Conservation (phyloP, 2,888 invertebrate species). For the Melanotus villosus region DNA sequence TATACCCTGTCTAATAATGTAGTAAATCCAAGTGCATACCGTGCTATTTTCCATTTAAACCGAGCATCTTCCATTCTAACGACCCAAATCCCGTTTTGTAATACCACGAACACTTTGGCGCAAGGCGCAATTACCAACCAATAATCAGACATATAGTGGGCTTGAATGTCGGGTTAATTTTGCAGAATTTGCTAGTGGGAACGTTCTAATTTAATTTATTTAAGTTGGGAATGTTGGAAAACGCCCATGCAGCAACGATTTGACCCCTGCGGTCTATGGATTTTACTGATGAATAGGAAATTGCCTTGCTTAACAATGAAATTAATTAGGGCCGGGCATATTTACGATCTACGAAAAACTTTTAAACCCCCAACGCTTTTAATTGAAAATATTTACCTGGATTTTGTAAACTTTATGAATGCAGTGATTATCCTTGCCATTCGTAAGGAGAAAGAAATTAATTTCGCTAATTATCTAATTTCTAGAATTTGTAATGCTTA, state of each 20-base stretch:
- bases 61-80: conserved; percentile 1
- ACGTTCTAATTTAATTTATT: conserved; percentile 22
- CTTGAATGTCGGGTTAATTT: conserved; percentile 23
- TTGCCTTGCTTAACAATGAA: conserved; percentile 14
- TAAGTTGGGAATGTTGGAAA: background rate
- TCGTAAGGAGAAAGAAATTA: no score
- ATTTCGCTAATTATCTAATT: no score
- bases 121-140: conserved; percentile 27
- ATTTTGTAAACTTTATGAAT: no score
- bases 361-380: background rate
- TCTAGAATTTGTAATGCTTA: no score
- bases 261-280: conserved; percentile 11
- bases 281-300: conserved; percentile 9
- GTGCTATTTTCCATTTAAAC: background rate
- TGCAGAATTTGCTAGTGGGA: conserved; percentile 21
- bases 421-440: no score
- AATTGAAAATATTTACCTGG: no score
- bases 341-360: background rate
- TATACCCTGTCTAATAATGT: conserved; percentile 6
- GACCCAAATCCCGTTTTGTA: conserved; percentile 9
- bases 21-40: conserved; percentile 9
- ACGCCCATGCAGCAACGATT: conserved; percentile 11
- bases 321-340: background rate
- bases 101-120: conserved; percentile 24
- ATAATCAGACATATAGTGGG: conserved; percentile 25